Conservation (phyloP, 2,888 invertebrate species). For the Leptopterna dolabrata region DNA sequence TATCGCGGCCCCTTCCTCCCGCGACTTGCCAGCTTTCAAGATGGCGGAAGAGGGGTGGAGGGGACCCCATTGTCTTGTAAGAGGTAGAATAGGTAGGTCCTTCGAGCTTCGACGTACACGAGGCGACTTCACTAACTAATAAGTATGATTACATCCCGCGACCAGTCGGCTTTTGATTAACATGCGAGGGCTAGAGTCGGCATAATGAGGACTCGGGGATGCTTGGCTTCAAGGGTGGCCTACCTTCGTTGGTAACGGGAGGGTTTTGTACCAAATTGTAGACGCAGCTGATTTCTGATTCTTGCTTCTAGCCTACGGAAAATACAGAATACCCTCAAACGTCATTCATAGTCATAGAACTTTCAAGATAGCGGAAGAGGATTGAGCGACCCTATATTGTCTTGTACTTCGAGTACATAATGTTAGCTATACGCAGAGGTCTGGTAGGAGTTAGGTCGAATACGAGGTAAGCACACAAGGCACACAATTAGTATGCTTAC, state of each 20-base stretch:
- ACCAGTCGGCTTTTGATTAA: neutral
- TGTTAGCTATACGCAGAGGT: too few relatives aligned
- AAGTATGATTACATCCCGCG: neutral
- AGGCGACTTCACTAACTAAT: neutral
- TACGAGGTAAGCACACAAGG: too few relatives aligned
- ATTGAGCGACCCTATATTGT: too few relatives aligned
- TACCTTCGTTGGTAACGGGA: neutral
- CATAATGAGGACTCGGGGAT: neutral
- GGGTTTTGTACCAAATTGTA: too few relatives aligned
- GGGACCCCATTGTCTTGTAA: neutral
- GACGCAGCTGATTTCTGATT: too few relatives aligned
- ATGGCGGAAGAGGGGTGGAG: neutral
- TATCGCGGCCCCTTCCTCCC: slow-evolving; percentile 2
- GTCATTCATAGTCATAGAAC: too few relatives aligned
- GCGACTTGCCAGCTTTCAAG: neutral
- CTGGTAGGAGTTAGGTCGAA: too few relatives aligned
- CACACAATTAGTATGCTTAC: too few relatives aligned
- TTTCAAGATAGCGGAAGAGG: too few relatives aligned
- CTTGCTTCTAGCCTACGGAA: too few relatives aligned
- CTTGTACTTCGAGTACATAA: too few relatives aligned
- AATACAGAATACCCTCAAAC: too few relatives aligned
- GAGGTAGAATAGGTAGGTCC: neutral
- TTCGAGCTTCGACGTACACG: neutral
- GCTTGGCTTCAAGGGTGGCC: neutral
- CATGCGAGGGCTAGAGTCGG: neutral